Percentiles rank a stretch among this genome's conserved stretches.
phyloP scores from a whole-genome alignment of 2,888 invertebrate genomes.

The Micoletzkya japonica region DNA sequence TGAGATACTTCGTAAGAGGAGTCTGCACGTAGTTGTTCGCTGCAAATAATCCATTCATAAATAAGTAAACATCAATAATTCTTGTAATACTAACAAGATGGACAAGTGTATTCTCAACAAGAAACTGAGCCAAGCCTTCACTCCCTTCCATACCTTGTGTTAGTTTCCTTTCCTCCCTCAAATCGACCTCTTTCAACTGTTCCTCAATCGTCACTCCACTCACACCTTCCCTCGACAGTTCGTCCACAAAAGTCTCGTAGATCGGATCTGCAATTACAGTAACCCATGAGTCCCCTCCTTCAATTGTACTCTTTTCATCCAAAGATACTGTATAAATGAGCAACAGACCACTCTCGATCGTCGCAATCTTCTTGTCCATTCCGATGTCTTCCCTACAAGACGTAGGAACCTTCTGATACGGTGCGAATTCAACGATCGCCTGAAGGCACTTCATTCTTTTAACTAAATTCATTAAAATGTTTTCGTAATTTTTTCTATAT shows the following conservation, averaged over 20 bases:
- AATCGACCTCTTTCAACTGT: constrained; percentile 22
- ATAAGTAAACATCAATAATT: neutral
- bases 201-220: constrained; percentile 17
- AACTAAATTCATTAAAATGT: neutral
- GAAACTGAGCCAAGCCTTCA: neutral
- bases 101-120: neutral
- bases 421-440: constrained; percentile 26
- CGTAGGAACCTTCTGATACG: constrained; percentile 22
- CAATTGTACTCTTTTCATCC: neutral
- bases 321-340: neutral
- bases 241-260: constrained; percentile 16
- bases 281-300: neutral
- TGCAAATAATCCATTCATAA: neutral
- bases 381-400: constrained; percentile 18
- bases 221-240: constrained; percentile 15
- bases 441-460: too few relatives aligned
- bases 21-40: constrained; percentile 10
- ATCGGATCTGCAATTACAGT: constrained; percentile 14
- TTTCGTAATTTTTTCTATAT: neutral
- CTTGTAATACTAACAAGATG: neutral
- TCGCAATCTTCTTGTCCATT: constrained; percentile 24
- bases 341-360: constrained; percentile 16
- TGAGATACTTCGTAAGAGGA: constrained; percentile 21
- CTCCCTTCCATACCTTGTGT: neutral
- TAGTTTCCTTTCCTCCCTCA: constrained; percentile 15